Conservation (phyloP, 2,113 vertebrate genomes). For the Eulemur rufifrons region DNA sequence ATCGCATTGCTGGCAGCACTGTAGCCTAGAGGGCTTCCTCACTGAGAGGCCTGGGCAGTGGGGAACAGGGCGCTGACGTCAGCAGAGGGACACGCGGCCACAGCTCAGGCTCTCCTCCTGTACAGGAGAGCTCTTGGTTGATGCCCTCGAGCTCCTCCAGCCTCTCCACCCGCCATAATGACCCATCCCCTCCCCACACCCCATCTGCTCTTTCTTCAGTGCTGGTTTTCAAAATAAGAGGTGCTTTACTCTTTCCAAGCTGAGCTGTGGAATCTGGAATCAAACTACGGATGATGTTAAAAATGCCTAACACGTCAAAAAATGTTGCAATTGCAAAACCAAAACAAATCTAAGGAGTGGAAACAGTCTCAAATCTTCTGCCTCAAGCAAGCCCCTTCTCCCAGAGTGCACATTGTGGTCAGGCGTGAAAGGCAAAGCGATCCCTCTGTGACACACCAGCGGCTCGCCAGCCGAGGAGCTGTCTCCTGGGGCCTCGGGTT, state of each 20-base stretch:
- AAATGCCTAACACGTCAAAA: constrained; percentile 18
- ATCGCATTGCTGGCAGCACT: not conserved
- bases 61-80: not conserved
- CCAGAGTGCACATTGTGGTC: constrained; percentile 24
- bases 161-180: too few species aligned
- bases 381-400: constrained; percentile 8
- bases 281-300: not conserved
- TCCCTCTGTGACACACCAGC: not conserved
- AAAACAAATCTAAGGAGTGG: not conserved
- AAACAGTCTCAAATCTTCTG: not conserved
- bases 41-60: not conserved
- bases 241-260: not conserved
- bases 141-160: too few species aligned
- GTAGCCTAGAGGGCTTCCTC: not conserved
- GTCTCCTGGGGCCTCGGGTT: not conserved
- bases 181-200: fast-evolving
- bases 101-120: not conserved
- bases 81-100: too few species aligned
- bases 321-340: constrained; percentile 16
- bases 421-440: not conserved
- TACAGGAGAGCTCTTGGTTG: not conserved
- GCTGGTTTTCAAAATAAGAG: not conserved
- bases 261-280: not conserved
- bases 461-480: too few species aligned
- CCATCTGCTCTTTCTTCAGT: not conserved